Percentiles rank a stretch among this genome's conserved stretches.
These are phyloP conservation scores for Passer montanus DNA, from an alignment of 2,113 vertebrate species.

Conservation along the genomic window DNA sequence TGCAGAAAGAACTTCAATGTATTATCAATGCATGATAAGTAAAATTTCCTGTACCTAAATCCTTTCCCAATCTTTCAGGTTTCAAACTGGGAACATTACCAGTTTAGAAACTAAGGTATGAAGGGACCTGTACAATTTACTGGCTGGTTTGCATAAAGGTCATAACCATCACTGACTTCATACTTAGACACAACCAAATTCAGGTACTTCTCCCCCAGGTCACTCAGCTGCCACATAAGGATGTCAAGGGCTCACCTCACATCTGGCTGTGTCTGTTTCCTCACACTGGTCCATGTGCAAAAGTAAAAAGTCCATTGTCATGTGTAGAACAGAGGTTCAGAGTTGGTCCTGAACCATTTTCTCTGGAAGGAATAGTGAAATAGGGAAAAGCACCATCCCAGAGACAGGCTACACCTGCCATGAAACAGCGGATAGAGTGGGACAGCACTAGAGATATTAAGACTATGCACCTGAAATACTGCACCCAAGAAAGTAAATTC, in stretches of 20 bases:
- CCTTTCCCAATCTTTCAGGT: background rate
- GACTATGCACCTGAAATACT: background rate
- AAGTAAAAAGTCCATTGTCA: background rate
- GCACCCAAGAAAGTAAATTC: background rate
- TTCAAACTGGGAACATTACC: background rate
- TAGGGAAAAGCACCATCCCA: background rate
- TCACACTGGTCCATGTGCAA: background rate
- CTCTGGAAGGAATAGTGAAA: background rate
- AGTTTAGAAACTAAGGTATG: background rate
- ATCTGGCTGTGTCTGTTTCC: background rate
- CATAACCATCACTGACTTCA: background rate
- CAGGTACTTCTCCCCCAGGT: background rate
- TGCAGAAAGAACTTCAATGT: background rate
- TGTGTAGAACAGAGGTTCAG: background rate
- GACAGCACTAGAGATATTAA: background rate
- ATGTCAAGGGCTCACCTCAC: background rate
- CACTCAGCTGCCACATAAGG: background rate
- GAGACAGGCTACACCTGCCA: background rate
- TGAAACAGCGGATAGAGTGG: accelerated
- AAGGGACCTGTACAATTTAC: background rate
- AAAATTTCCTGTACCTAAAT: background rate
- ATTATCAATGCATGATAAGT: background rate
- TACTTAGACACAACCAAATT: background rate
- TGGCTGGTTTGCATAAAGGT: background rate
- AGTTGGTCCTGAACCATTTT: background rate